Conservation (phyloP, 2,113 vertebrate species). For the Xiphophorus couchianus region DNA sequence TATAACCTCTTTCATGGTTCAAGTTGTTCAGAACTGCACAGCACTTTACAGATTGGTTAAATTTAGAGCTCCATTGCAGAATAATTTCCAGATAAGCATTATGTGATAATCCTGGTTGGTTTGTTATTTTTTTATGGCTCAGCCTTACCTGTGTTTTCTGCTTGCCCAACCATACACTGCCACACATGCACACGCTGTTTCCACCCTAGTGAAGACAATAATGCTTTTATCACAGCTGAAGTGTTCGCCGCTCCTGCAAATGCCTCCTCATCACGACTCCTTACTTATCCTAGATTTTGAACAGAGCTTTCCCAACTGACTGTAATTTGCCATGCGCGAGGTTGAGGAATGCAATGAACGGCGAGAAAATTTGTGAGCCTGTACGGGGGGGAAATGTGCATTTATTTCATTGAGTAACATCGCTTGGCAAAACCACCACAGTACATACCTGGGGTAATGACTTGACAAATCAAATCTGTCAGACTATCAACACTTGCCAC, state of each 20-base stretch:
- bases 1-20: neutral
- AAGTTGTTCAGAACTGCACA: neutral
- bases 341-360: constrained; percentile 26
- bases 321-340: constrained; percentile 43
- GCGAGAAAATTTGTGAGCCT: constrained; percentile 41
- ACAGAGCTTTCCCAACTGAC: constrained; percentile 26
- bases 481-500: constrained; percentile 61
- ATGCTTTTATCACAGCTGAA: constrained; percentile 54
- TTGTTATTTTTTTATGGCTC: constrained; percentile 25
- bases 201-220: constrained; percentile 41
- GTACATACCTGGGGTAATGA: constrained; percentile 57
- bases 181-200: constrained; percentile 32
- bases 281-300: constrained; percentile 19
- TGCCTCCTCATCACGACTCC: constrained; percentile 13
- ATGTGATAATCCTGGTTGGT: neutral
- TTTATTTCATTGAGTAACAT: constrained; percentile 65
- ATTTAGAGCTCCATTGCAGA: neutral
- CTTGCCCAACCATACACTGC: constrained; percentile 31
- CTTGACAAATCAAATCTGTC: constrained; percentile 73
- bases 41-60: neutral
- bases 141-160: constrained; percentile 31
- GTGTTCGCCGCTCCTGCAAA: constrained; percentile 30
- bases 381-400: constrained; percentile 48
- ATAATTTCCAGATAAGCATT: neutral
- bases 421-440: constrained; percentile 43